Evolutionary conservation across 2,888 invertebrate species (phyloP), one percentile per base, ranked within the genome.

Genomic region (Odontocolon sp.): DNA sequence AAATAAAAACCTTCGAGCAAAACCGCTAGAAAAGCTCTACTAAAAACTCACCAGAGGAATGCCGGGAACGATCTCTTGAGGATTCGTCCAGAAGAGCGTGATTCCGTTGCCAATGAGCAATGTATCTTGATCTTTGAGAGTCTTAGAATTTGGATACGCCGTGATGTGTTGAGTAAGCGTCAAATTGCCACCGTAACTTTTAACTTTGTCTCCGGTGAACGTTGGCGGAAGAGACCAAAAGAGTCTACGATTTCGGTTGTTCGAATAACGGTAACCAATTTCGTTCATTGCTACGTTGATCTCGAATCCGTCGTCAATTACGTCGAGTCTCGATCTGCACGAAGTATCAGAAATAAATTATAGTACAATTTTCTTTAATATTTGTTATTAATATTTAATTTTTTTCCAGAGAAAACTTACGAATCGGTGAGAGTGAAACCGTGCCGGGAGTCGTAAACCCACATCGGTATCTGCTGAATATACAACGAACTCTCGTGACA

Each of bases 141-240:
- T 91, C 54, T 89, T 85, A 1, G 93, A 92, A 14, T 92, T 91
- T 3, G 92, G 90, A 61, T 91, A 88, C 0, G 94, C 93, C 3
- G 93, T 92, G 83, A 95, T 96, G 71, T 93, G 92, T 84, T 97
- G 94, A 0, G 94, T 94, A 76, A 97, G 93, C 11, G 94, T 94
- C 3, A 98, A 89, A 61, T 92, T 92, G 0, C 98, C 98, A 0
- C 98, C 98, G 87, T 98, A 98, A 0, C 98, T 97, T 69, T 95
- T 93, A 4, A 98, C 92, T 91, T 96, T 92, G 86, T 95, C 95
- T 42, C 95, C 95, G 87, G 86, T 88, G 81, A 82, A 89, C 18
- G 82, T 63, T 0, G 93, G 88, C 3, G 96, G 96, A 21, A 97
- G 89, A 0, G 95, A 95, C 96, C 96, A 96, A 90, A 94, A 96